Evolutionary conservation across 2,888 invertebrate species (phyloP).

Genomic region (Pristionchus entomophagus): DNA sequence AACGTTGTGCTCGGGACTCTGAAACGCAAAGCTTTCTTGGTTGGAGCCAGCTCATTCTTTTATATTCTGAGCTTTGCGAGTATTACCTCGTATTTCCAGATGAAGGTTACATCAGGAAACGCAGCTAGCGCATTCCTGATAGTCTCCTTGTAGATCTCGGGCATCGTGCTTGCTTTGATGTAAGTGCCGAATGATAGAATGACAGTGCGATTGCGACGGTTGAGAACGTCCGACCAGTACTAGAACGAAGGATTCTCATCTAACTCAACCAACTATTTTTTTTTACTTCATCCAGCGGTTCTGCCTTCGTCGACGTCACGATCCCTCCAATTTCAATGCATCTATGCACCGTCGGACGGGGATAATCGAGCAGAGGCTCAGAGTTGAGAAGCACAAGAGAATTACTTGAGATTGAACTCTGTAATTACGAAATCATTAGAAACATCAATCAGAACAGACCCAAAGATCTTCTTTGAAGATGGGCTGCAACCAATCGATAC

Average conservation of each 20-base stretch:
- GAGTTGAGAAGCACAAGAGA: background rate
- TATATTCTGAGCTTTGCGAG: background rate
- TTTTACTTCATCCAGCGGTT: background rate
- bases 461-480: background rate
- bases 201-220: too few species aligned
- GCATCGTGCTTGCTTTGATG: background rate
- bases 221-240: too few species aligned
- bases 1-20: background rate
- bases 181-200: background rate
- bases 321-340: background rate
- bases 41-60: too few species aligned
- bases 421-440: too few species aligned
- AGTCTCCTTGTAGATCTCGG: background rate
- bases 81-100: conserved; percentile 16
- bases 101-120: conserved; percentile 1
- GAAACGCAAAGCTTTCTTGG: background rate
- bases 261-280: too few species aligned
- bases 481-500: background rate
- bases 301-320: background rate
- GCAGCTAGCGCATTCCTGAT: background rate
- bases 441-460: too few species aligned
- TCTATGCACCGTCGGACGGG: background rate
- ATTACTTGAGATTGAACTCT: background rate
- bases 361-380: background rate
- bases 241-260: too few species aligned